Percentiles rank a stretch among this genome's conserved stretches.
phyloP scores from a whole-genome alignment of 1,140 invertebrate species.

The Calephelis virginiensis region DNA sequence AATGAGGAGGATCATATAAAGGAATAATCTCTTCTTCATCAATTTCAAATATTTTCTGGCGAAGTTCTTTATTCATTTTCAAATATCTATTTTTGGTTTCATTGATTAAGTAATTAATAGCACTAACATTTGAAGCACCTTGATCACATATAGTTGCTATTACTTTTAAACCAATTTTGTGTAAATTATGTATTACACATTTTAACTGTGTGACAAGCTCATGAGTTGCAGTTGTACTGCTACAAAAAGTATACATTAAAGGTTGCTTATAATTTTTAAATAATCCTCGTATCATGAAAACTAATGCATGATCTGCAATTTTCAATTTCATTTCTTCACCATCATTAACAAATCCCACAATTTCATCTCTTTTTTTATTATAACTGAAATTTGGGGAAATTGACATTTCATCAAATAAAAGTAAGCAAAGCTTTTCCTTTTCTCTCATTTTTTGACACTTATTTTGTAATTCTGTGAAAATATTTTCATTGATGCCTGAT shows the following conservation, averaged over 20 bases:
- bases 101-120: neutral
- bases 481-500: conserved; percentile 18
- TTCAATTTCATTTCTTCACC: conserved; percentile 1
- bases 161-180: neutral
- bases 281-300: conserved; percentile 20
- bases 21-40: conserved; percentile 25
- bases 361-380: conserved; percentile 17
- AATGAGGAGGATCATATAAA: conserved; percentile 31
- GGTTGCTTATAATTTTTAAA: conserved; percentile 23
- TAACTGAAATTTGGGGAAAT: conserved; percentile 17
- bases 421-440: conserved; percentile 15
- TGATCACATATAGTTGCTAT: neutral
- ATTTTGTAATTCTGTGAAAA: conserved; percentile 17
- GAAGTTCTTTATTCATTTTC: conserved; percentile 7
- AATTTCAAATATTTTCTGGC: conserved; percentile 23
- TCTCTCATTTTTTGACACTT: conserved; percentile 4
- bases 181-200: neutral
- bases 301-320: conserved; percentile 5
- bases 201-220: conserved; percentile 4
- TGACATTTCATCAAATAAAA: conserved; percentile 24
- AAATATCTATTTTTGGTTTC: conserved; percentile 19
- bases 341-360: conserved; percentile 20
- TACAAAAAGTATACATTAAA: conserved; percentile 19
- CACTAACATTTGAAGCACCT: neutral
- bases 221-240: conserved; percentile 12